Evolutionary conservation across 92 coral and sea anemone genomes (phyloP), one percentile per base, ranked within the genome.

Genomic region (Bergia sp.): DNA sequence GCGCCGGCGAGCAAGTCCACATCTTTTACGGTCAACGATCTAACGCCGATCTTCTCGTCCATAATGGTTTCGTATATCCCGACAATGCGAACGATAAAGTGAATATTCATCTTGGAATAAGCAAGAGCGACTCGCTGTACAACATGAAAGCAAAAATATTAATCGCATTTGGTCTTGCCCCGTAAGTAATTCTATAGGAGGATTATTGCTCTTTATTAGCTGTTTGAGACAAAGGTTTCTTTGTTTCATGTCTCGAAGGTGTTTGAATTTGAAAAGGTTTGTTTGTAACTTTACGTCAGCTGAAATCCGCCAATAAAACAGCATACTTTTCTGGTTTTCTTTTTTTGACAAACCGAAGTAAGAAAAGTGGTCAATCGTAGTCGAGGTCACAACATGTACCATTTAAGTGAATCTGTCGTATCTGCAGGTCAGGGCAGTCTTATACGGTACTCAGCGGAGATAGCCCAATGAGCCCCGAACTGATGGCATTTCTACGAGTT

Each of bases 1-100:
- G 80, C 75, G 93, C 93, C 13, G 99, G 93, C 85, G 99, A 97
- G 58, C 98, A 97, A 93, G 97, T 97, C 12, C 93, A 91, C 84
- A 95, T 97, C 55, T 97, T 94, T 88, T 97, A 97, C 72, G 99
- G 99, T 37, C 95, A 93, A 81, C 95, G 99, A 76, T 96, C 96
- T 50, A 97, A 96, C 77, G 92, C 96, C 38, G 98, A 97, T 29
- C 92, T 95, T 79, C 89, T 97, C 92, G 96, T 97, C 39, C 97
- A 95, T 78, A 96, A 96, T 44, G 99, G 99, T n/a, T 97, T 97
- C 71, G 96, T 92, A 53, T 95, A 82, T 90, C 93, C 93, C 43
- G 95, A 89, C 44, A 95, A 95, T 76, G 55, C 82, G n/a, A 91
- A 95, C 55, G 99, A 97, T 74, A 91, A 86, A 71, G 94, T 95